These are phyloP conservation scores for Linnaemya vulpina DNA, from an alignment of 2,888 invertebrate species.

Conservation along the genomic window DNA sequence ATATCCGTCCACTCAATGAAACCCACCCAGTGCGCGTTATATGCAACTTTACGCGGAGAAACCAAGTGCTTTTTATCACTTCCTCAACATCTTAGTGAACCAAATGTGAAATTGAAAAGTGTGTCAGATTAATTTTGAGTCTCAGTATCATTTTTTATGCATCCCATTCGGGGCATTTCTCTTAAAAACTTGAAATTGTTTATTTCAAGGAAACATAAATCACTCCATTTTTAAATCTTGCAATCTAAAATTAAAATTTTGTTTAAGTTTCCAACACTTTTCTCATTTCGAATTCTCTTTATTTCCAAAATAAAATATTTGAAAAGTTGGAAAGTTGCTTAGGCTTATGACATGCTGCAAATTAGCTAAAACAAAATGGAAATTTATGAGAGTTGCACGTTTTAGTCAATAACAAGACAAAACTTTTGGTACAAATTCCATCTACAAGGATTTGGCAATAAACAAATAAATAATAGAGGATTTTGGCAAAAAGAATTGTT, in stretches of 20 bases:
- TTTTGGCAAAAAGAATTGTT: conserved; percentile 58
- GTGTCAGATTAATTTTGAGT: too few species aligned
- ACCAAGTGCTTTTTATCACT: too few species aligned
- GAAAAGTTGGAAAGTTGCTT: conserved; percentile 11
- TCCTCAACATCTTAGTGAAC: too few species aligned
- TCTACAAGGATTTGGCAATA: conserved; percentile 49
- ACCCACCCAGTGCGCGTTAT: too few species aligned
- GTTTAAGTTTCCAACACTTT: too few species aligned
- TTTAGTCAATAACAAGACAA: conserved; percentile 70
- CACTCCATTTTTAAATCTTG: background rate
- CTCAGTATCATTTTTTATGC: too few species aligned
- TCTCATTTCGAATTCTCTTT: background rate
- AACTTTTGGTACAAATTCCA: conserved; percentile 59
- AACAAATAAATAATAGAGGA: conserved; percentile 64
- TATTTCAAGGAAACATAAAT: background rate
- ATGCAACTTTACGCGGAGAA: too few species aligned
- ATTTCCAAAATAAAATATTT: background rate
- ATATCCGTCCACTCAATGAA: too few species aligned
- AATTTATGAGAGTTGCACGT: conserved; percentile 70
- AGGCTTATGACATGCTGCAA: conserved; percentile 52
- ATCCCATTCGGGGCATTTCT: background rate
- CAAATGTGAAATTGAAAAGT: too few species aligned
- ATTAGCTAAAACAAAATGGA: conserved; percentile 69
- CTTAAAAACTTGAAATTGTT: background rate
- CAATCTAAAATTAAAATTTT: background rate